Evolutionary conservation across 2,797 vertebrate genomes (phyloP), one percentile per base, ranked within the genome.

Genomic region (Sphaeramia orbicularis): DNA sequence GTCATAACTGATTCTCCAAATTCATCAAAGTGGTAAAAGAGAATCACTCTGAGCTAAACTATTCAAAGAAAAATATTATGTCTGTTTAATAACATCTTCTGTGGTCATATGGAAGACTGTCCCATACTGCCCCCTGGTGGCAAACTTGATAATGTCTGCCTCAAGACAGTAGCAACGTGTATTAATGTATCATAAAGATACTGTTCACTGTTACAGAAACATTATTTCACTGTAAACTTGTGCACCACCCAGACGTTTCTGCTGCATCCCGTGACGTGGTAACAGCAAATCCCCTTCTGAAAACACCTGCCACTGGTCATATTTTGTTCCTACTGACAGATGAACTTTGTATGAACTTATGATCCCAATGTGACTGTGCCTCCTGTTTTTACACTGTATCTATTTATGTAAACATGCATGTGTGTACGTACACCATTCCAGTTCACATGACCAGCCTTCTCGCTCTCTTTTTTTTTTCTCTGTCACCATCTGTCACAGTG

Each of bases 321-420:
- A 19, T 86, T 87, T 80, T 78, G 38, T 79, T 81, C 73, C 58
- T 52, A 50, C 64, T 80, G 69, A 86, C 83, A 56, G 67, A 74
- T 83, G 71, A 86, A 86, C 67, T 85, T 75, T 79, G 70, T 72
- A 45, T 71, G 53, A 56, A 42, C 53, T 56, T 15, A 19, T 41
- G 83, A 80, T 74, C 78, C 86, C 79, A 49, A 76, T 77, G 86
- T 92, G 85, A 90, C 79, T 43, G 80, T 89, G 90, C 87, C 89
- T 90, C 85, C 75, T 90, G 88, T 91, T 92, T 93, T 84, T 86
- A 91, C 88, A 87, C 84, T 91, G 85, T 88, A 89, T 80, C 88
- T 92, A 87, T 92, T 89, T 93, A 88, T 91, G 84, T 90, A 61
- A 81, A 76, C 64, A 56, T 69, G 74, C 71, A 64, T 30, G 37